Evolutionary conservation across 1,140 invertebrate genomes (phyloP).

Genomic region (Melanaphis sacchari): DNA sequence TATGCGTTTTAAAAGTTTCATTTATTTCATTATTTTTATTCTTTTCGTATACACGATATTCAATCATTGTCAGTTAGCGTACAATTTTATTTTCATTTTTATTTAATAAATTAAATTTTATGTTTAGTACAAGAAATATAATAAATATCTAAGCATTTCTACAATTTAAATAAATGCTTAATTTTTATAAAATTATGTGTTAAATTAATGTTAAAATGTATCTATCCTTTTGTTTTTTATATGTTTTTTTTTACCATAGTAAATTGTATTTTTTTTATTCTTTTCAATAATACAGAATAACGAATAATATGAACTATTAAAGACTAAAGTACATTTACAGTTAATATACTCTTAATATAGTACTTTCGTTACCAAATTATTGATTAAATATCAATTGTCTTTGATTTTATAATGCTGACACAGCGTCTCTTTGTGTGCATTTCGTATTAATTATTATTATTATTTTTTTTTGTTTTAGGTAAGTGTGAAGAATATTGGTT

Average conservation of each 20-base stretch:
- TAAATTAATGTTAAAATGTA: too few relatives aligned
- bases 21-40: neutral
- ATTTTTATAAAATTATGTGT: neutral
- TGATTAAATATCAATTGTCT: neutral
- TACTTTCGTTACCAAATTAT: too few relatives aligned
- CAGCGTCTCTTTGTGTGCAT: neutral
- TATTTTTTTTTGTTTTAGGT: conserved; percentile 23
- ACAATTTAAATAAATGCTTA: neutral
- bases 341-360: too few relatives aligned
- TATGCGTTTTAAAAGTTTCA: conserved; percentile 15
- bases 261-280: neutral
- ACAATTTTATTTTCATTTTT: neutral
- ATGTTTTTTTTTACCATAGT: neutral
- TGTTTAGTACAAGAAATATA: neutral
- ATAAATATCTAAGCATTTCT: neutral
- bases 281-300: neutral
- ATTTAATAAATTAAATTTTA: neutral
- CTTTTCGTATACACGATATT: neutral
- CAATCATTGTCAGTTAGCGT: conserved; percentile 29
- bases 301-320: too few relatives aligned
- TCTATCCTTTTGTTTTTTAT: too few relatives aligned
- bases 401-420: neutral
- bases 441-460: neutral
- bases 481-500: neutral
- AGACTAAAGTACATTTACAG: too few relatives aligned